These are phyloP conservation scores for Antidorcas marsupialis DNA, from an alignment of 2,113 vertebrate species.

Conservation along the genomic window DNA sequence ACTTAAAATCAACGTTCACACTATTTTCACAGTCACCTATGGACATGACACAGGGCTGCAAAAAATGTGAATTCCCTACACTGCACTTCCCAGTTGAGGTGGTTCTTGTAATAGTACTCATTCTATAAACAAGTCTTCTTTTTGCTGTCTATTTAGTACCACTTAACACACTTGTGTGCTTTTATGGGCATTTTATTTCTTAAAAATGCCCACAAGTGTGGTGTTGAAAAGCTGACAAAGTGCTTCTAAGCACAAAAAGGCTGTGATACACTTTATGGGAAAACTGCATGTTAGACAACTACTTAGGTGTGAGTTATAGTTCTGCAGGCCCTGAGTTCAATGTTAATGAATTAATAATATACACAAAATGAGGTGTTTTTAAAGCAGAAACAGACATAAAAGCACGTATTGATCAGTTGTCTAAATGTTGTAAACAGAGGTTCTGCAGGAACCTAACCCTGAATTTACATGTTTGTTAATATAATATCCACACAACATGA, in stretches of 20 bases:
- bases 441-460: not conserved
- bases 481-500: not conserved
- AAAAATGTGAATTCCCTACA: not conserved
- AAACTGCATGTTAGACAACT: not conserved
- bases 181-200: not conserved
- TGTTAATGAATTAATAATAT: not conserved
- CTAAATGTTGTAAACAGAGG: not conserved
- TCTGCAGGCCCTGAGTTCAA: not conserved
- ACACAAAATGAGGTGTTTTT: not conserved
- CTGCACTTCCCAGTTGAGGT: not conserved
- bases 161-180: not conserved
- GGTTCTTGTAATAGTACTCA: not conserved
- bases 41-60: not conserved
- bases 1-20: not conserved
- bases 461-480: not conserved
- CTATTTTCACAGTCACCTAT: not conserved
- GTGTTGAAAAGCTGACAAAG: not conserved
- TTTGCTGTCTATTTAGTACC: not conserved
- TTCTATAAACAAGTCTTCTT: not conserved
- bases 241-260: not conserved
- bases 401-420: not conserved
- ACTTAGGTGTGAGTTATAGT: not conserved
- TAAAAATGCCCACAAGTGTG: not conserved
- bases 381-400: not conserved
- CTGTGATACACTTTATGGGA: not conserved